A percentile compares a stretch with the other conserved stretches of the same genome.
Conservation (phyloP, 2,797 vertebrate genomes). For the Petrocephalus schoutedeni region DNA sequence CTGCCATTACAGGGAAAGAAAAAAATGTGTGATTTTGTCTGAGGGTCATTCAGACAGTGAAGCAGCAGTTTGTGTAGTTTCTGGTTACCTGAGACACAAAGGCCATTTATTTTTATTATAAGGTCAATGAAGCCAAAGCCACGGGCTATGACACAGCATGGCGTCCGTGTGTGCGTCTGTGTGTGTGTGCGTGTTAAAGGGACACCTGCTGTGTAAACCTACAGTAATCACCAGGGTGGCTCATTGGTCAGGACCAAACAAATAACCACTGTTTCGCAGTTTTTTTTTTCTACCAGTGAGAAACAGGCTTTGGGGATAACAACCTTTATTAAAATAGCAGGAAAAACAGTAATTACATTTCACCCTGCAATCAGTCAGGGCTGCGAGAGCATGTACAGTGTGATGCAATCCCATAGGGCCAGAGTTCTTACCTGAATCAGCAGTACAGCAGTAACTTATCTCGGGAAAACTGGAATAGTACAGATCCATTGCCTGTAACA, state of each 20-base stretch:
- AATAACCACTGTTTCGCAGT: background rate
- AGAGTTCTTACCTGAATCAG: constrained; percentile 62
- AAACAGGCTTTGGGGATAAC: constrained; percentile 21
- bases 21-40: background rate
- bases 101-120: constrained; percentile 7
- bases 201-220: background rate
- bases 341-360: constrained; percentile 24
- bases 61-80: background rate
- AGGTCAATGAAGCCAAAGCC: background rate
- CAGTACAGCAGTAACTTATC: constrained; percentile 58
- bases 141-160: background rate
- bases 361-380: background rate
- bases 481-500: constrained; percentile 66
- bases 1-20: background rate
- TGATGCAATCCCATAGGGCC: background rate
- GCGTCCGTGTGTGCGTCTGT: background rate
- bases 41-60: background rate
- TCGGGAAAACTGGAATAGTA: constrained; percentile 69
- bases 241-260: background rate
- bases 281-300: constrained; percentile 19
- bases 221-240: background rate
- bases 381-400: background rate
- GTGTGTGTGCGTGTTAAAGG: background rate
- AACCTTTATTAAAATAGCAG: constrained; percentile 16
- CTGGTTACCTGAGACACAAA: background rate